Evolutionary conservation across 2,797 vertebrate species (phyloP).

Genomic region (Hippocampus kuda): DNA sequence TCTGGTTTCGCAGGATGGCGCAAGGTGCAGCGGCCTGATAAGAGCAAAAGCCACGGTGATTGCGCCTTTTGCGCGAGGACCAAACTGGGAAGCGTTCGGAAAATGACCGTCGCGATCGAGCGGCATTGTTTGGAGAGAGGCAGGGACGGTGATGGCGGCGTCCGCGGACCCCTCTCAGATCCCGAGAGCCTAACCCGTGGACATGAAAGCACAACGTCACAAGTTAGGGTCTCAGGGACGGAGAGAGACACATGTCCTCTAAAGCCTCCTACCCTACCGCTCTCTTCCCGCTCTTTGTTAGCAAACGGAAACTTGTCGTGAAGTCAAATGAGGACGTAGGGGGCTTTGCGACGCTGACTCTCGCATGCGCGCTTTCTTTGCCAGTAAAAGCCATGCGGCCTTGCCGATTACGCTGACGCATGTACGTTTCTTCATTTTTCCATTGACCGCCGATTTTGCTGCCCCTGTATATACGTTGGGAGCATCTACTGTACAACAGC

Average conservation of each 20-base stretch:
- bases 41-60: slow-evolving; percentile 10
- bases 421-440: background rate
- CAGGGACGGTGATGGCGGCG: slow-evolving; percentile 56
- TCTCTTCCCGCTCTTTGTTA: background rate
- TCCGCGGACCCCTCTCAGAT: slow-evolving; percentile 88
- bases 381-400: slow-evolving; percentile 1
- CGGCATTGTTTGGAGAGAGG: slow-evolving; percentile 45
- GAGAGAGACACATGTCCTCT: slow-evolving; percentile 75
- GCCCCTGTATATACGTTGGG: slow-evolving; percentile 19
- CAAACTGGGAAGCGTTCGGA: background rate
- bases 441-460: slow-evolving; percentile 10
- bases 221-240: slow-evolving; percentile 99
- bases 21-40: slow-evolving; percentile 4
- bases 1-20: background rate
- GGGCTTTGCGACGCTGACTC: slow-evolving; percentile 16
- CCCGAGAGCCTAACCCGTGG: slow-evolving; percentile 99
- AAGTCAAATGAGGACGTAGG: slow-evolving; percentile 34
- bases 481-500: slow-evolving; percentile 51
- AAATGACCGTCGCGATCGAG: slow-evolving; percentile 4
- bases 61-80: background rate
- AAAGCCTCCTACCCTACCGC: slow-evolving; percentile 5
- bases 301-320: slow-evolving; percentile 1
- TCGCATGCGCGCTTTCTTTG: slow-evolving; percentile 3
- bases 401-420: background rate
- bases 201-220: slow-evolving; percentile 98